A percentile compares a stretch with the other conserved stretches of the same genome.
These are phyloP conservation scores for Apotomis capreana DNA, from an alignment of 2,888 invertebrate species.

Conservation along the genomic window DNA sequence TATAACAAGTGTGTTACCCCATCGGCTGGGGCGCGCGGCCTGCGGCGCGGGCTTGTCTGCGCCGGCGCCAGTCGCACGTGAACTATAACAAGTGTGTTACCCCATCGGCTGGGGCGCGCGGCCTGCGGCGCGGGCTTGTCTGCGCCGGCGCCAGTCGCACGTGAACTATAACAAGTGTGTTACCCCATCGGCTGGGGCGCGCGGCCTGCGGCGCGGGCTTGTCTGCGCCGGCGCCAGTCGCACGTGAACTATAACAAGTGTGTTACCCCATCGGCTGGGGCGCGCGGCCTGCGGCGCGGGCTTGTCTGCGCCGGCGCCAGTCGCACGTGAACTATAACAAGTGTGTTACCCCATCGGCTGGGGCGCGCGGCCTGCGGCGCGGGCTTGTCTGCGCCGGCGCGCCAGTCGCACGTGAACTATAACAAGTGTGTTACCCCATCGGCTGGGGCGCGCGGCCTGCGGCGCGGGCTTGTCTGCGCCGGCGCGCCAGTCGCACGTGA, in stretches of 20 bases:
- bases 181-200: slow-evolving; percentile 72
- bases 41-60: slow-evolving; percentile 44
- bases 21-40: slow-evolving; percentile 59
- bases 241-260: slow-evolving; percentile 60
- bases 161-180: slow-evolving; percentile 53
- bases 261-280: slow-evolving; percentile 71
- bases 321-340: slow-evolving; percentile 67
- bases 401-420: slow-evolving; percentile 77
- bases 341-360: slow-evolving; percentile 67
- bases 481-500: slow-evolving; percentile 80
- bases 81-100: slow-evolving; percentile 50
- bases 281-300: slow-evolving; percentile 44
- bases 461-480: slow-evolving; percentile 48
- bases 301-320: slow-evolving; percentile 64
- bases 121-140: slow-evolving; percentile 40
- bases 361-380: slow-evolving; percentile 49
- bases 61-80: slow-evolving; percentile 78
- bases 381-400: slow-evolving; percentile 55
- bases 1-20: slow-evolving; percentile 56
- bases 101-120: slow-evolving; percentile 68
- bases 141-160: slow-evolving; percentile 74
- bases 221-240: slow-evolving; percentile 70
- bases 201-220: slow-evolving; percentile 39
- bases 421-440: slow-evolving; percentile 63
- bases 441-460: slow-evolving; percentile 53